Conservation (phyloP, 2,888 invertebrate genomes). For the Luffia ferchaultella region DNA sequence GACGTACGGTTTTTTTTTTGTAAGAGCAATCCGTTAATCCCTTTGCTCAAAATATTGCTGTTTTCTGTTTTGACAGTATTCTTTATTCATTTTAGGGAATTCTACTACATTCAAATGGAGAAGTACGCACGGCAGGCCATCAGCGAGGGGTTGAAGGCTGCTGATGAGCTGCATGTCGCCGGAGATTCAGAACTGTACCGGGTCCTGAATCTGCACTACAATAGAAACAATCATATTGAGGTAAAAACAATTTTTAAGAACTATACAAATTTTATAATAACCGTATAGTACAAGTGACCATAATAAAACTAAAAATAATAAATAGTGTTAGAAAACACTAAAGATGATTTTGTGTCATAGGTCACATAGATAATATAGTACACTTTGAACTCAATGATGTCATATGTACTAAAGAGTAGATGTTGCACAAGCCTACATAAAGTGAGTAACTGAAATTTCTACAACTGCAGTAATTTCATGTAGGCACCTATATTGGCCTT, state of each 20-base stretch:
- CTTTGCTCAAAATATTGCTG: too few species aligned
- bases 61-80: too few species aligned
- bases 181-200: constrained; percentile 97
- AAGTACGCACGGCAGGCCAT: constrained; percentile 99
- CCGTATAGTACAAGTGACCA: neutral
- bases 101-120: constrained; percentile 99
- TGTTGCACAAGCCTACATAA: too few species aligned
- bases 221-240: constrained; percentile 96
- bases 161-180: constrained; percentile 93
- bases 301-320: neutral
- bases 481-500: too few species aligned
- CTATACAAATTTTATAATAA: constrained; percentile 6
- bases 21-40: too few species aligned
- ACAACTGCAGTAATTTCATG: too few species aligned
- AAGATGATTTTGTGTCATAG: neutral
- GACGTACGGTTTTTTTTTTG: too few species aligned
- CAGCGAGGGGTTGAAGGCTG: constrained; percentile 92
- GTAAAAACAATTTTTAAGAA: constrained; percentile 59
- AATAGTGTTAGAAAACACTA: neutral
- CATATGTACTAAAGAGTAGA: too few species aligned
- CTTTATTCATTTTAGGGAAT: constrained; percentile 79
- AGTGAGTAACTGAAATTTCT: too few species aligned
- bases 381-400: too few species aligned
- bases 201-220: constrained; percentile 98
- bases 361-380: too few species aligned